Evolutionary conservation across 1,140 invertebrate species (phyloP).

Genomic region (Aradophagus sp.): DNA sequence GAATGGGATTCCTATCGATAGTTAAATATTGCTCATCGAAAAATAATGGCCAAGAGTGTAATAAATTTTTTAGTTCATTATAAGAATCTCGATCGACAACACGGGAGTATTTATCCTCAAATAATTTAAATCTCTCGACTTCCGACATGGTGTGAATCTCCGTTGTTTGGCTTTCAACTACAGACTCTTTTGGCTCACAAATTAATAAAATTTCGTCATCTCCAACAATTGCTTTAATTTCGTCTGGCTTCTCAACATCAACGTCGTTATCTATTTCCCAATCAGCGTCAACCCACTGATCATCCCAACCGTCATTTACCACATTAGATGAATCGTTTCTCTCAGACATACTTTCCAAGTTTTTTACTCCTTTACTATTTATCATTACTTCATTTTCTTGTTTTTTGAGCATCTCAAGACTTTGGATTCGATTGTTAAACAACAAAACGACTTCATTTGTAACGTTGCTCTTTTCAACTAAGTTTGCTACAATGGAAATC

Average conservation of each 20-base stretch:
- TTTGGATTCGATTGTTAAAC: constrained; percentile 25
- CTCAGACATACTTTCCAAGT: too few relatives aligned
- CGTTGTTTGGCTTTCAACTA: not conserved
- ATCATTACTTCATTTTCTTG: constrained; percentile 7
- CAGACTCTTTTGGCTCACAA: constrained; percentile 22
- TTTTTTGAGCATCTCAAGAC: constrained; percentile 13
- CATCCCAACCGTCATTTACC: constrained; percentile 35
- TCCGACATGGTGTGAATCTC: constrained; percentile 47
- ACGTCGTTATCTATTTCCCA: constrained; percentile 62
- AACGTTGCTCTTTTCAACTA: constrained; percentile 34
- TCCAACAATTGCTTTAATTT: constrained; percentile 30
- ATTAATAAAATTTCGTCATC: constrained; percentile 39
- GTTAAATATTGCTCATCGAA: constrained; percentile 53
- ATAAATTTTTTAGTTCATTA: constrained; percentile 56
- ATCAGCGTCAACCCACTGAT: constrained; percentile 52
- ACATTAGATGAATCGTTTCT: too few relatives aligned
- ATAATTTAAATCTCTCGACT: constrained; percentile 61
- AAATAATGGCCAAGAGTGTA: constrained; percentile 64
- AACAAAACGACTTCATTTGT: constrained; percentile 30
- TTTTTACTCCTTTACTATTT: not conserved
- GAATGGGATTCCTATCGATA: constrained; percentile 60
- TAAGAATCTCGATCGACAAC: constrained; percentile 61
- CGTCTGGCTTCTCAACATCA: constrained; percentile 54
- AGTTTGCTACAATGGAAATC: constrained; percentile 55
- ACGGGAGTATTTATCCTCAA: constrained; percentile 57